A percentile compares a stretch with the other conserved stretches of the same genome.
Conservation (phyloP, 1,140 invertebrate genomes). For the Apis cerana region DNA sequence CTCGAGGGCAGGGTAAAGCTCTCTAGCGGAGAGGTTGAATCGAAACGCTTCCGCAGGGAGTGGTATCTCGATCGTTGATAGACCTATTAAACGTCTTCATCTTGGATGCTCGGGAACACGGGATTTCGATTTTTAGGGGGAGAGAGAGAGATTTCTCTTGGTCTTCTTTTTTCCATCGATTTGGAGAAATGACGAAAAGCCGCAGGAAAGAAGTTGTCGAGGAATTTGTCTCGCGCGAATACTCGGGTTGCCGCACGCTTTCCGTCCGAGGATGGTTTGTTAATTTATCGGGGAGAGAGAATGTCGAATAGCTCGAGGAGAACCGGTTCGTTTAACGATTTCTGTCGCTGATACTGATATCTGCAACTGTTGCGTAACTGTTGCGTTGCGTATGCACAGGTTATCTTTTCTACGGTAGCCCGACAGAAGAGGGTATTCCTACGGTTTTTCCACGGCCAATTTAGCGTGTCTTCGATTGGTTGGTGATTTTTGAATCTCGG, state of each 20-base stretch:
- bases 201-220: no score
- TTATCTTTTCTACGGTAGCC: slow-evolving; percentile 51
- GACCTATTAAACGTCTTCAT: slow-evolving; percentile 48
- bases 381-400: slow-evolving; percentile 56
- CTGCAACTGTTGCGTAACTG: slow-evolving; percentile 60
- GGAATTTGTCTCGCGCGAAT: no score
- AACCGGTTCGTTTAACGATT: slow-evolving; percentile 37
- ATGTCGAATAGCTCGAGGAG: slow-evolving; percentile 28
- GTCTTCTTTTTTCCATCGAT: no score
- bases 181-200: no score
- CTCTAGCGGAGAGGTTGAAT: slow-evolving; percentile 8
- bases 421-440: no score
- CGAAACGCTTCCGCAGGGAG: slow-evolving; percentile 51
- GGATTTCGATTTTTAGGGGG: neutral
- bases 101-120: neutral
- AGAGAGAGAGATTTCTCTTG: no score
- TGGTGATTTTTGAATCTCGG: no score
- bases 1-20: neutral
- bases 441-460: no score
- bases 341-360: slow-evolving; percentile 41
- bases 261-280: neutral
- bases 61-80: slow-evolving; percentile 36
- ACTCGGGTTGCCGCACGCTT: neutral
- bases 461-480: no score
- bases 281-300: slow-evolving; percentile 29